Evolutionary conservation across 2,113 vertebrate genomes (phyloP).

Genomic region (Takifugu flavidus): DNA sequence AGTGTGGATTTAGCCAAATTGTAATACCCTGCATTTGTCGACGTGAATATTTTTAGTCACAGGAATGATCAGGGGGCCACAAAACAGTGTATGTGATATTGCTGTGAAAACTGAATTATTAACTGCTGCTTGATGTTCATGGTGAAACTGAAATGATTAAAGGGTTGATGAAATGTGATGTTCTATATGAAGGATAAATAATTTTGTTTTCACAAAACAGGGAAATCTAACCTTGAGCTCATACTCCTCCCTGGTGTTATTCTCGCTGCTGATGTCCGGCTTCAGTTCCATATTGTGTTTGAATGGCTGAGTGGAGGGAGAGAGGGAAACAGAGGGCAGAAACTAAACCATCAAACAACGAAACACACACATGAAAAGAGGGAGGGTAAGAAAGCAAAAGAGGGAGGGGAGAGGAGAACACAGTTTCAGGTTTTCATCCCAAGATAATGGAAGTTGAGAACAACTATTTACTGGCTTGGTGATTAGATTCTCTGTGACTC

Average conservation of each 20-base stretch:
- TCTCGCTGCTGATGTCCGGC: slow-evolving; percentile 88
- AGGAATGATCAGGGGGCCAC: too few relatives aligned
- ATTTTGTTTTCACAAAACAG: not conserved
- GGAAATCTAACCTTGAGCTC: slow-evolving; percentile 86
- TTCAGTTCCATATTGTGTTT: slow-evolving; percentile 95
- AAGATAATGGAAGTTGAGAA: slow-evolving; percentile 54
- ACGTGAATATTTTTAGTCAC: too few relatives aligned
- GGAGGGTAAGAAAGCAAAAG: slow-evolving; percentile 62
- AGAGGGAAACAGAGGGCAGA: slow-evolving; percentile 80
- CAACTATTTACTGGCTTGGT: slow-evolving; percentile 14
- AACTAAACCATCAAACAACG: slow-evolving; percentile 81
- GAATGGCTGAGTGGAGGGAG: slow-evolving; percentile 86
- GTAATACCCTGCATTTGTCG: too few relatives aligned
- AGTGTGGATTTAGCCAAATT: too few relatives aligned
- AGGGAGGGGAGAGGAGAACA: slow-evolving; percentile 71
- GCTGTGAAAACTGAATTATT: too few relatives aligned
- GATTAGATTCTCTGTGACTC: slow-evolving; percentile 25
- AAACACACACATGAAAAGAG: slow-evolving; percentile 73
- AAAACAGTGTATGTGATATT: too few relatives aligned
- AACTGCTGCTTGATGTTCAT: not conserved
- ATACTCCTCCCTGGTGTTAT: slow-evolving; percentile 91
- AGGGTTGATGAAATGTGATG: slow-evolving; percentile 7
- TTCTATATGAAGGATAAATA: slow-evolving; percentile 19
- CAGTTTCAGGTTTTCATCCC: slow-evolving; percentile 71
- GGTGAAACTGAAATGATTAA: slow-evolving; percentile 23